phyloP scores from a whole-genome alignment of 2,113 vertebrate species.

The Thunnus thynnus region DNA sequence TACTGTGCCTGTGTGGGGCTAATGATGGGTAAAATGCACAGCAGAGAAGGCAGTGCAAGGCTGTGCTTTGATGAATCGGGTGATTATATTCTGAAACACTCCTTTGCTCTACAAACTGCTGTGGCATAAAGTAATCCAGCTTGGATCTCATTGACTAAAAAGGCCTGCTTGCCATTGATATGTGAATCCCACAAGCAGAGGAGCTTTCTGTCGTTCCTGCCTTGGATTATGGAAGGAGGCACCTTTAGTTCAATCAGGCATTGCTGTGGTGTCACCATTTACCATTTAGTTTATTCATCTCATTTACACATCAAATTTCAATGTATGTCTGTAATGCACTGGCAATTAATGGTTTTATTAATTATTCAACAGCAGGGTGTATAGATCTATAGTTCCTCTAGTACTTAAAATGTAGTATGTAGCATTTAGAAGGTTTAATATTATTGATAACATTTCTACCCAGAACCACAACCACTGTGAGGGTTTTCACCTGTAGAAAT shows the following conservation, averaged over 20 bases:
- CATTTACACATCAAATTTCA: constrained; percentile 53
- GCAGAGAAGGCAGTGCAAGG: constrained; percentile 51
- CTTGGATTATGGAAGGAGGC: constrained; percentile 61
- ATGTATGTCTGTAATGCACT: constrained; percentile 38
- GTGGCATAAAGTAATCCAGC: constrained; percentile 74
- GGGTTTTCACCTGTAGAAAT: background rate
- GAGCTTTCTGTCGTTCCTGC: constrained; percentile 43
- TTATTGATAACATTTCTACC: background rate
- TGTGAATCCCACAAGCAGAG: constrained; percentile 64
- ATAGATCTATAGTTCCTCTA: constrained; percentile 5
- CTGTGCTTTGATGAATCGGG: constrained; percentile 73
- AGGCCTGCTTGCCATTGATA: constrained; percentile 52
- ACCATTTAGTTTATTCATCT: constrained; percentile 37
- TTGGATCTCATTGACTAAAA: constrained; percentile 74
- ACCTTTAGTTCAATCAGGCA: constrained; percentile 65
- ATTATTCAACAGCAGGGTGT: constrained; percentile 46
- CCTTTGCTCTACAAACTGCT: constrained; percentile 77
- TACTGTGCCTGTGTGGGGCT: constrained; percentile 35
- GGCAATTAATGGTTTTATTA: constrained; percentile 22
- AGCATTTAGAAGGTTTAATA: background rate
- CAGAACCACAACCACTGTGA: background rate
- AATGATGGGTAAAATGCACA: constrained; percentile 70
- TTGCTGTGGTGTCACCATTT: constrained; percentile 35
- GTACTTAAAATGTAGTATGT: background rate
- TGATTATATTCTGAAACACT: constrained; percentile 76